These are phyloP conservation scores for Phaedon cochleariae DNA, from an alignment of 2,888 invertebrate species.

Conservation along the genomic window DNA sequence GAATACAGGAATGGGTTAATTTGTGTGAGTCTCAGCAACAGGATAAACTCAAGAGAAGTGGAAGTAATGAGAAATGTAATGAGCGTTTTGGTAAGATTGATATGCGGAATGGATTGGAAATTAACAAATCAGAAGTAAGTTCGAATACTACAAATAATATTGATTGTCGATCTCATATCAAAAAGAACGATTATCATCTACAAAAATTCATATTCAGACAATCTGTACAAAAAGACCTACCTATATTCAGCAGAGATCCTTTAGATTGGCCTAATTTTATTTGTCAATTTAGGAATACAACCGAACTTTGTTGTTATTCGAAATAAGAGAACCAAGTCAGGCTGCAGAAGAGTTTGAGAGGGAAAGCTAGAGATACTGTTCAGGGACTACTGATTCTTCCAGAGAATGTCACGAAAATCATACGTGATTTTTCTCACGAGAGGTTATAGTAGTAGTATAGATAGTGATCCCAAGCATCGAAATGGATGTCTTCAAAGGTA, in stretches of 20 bases:
- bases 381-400: background rate
- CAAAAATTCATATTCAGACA: background rate
- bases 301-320: conserved; percentile 1
- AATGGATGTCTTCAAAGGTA: too few relatives aligned
- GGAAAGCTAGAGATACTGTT: background rate
- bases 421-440: background rate
- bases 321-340: conserved; percentile 1
- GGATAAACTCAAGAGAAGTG: background rate
- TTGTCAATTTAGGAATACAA: background rate
- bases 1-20: background rate
- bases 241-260: background rate
- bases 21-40: background rate
- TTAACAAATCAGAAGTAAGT: background rate
- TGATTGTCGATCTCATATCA: too few relatives aligned
- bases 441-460: background rate
- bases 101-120: background rate
- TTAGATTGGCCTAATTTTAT: conserved; percentile 1
- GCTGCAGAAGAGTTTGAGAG: background rate
- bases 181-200: background rate
- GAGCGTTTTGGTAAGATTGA: background rate
- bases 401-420: background rate
- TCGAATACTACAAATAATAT: background rate
- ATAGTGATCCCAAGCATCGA: too few relatives aligned
- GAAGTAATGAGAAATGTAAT: background rate
- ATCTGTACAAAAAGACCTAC: background rate